Percentiles rank a stretch among this genome's conserved stretches.
Conservation (phyloP, 2,888 invertebrate species). For the Caenorhabditis wallacei region DNA sequence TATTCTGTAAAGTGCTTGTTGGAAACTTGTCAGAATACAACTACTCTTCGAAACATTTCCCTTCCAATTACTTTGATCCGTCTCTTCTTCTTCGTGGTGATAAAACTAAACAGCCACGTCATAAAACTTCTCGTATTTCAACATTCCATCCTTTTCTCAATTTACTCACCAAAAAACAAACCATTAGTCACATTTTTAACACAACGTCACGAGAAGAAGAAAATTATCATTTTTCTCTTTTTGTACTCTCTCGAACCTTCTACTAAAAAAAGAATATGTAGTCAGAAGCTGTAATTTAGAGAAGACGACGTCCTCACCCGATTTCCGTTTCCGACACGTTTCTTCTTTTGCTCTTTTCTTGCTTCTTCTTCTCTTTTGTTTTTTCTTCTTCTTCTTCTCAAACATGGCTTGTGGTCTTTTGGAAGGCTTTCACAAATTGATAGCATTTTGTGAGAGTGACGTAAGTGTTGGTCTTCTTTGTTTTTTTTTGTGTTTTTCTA, state of each 20-base stretch:
- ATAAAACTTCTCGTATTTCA: constrained; percentile 39
- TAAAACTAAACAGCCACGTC: constrained; percentile 48
- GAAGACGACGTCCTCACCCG: not conserved
- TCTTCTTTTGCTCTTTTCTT: constrained; percentile 9
- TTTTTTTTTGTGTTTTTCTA: not conserved
- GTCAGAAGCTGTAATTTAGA: constrained; percentile 27
- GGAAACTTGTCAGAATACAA: not conserved
- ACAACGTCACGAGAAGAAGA: too few species aligned
- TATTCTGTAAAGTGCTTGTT: constrained; percentile 40
- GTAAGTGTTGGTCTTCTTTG: not conserved
- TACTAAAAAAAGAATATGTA: not conserved
- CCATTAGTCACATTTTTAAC: constrained; percentile 26
- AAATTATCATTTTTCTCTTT: constrained; percentile 4
- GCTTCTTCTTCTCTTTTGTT: constrained; percentile 6
- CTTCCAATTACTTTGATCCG: not conserved
- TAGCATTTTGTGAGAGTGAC: not conserved
- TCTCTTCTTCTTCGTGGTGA: not conserved
- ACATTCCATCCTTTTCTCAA: constrained; percentile 10
- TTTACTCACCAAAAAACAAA: constrained; percentile 34
- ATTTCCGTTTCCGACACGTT: constrained; percentile 42
- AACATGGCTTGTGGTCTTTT: constrained; percentile 2
- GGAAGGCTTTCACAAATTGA: constrained; percentile 23
- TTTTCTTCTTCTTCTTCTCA: constrained; percentile 15
- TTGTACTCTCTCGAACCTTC: constrained; percentile 12
- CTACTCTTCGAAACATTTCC: not conserved